These are phyloP conservation scores for Tragelaphus imberbis DNA, from an alignment of 2,113 vertebrate genomes.

Conservation along the genomic window DNA sequence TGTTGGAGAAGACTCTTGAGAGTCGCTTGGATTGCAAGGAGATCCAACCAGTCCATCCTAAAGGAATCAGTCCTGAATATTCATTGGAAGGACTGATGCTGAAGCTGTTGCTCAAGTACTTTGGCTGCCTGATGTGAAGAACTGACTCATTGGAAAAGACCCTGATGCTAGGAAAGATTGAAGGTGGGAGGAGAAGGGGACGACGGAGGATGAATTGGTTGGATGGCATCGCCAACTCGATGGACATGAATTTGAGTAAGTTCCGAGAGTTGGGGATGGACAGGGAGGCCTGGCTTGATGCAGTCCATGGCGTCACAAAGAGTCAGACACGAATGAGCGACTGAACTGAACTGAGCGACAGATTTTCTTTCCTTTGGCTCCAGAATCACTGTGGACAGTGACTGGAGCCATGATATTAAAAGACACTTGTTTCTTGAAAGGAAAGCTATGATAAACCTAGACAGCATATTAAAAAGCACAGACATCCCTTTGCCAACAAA, in stretches of 20 bases:
- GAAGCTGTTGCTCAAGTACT: background rate
- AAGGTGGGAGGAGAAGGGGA: background rate
- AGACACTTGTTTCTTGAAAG: background rate
- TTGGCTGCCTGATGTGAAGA: background rate
- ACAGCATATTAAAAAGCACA: background rate
- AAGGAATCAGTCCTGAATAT: background rate
- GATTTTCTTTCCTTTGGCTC: background rate
- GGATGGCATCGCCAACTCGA: background rate
- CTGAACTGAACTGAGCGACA: background rate
- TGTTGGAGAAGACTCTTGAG: background rate
- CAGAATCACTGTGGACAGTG: background rate
- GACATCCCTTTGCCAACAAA: background rate
- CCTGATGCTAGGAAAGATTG: background rate
- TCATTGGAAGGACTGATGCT: background rate
- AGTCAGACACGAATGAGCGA: background rate
- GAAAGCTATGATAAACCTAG: background rate
- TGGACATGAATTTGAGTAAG: background rate
- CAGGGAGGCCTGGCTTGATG: background rate
- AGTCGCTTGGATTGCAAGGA: background rate
- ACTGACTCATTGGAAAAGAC: background rate
- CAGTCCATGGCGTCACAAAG: background rate
- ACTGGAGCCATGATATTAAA: background rate
- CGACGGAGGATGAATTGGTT: background rate
- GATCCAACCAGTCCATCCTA: background rate
- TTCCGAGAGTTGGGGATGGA: background rate